Base-by-base conservation (phyloP, 1,140 invertebrate species). In the Bombus superbus region DNA sequence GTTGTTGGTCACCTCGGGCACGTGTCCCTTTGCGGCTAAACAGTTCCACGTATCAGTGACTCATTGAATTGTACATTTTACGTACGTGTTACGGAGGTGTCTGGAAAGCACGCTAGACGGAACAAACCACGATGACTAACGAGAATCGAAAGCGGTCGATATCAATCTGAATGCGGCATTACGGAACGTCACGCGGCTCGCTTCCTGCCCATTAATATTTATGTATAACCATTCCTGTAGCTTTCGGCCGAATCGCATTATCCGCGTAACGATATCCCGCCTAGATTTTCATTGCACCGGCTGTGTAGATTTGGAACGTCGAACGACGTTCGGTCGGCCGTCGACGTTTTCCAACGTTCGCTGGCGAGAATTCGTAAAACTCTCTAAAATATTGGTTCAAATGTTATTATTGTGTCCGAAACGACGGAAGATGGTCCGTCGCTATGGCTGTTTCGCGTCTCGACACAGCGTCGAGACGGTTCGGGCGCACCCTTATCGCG, bases 71-170 rank as follows among this genome's bases (percentile, higher is more conserved):
- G 32, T 62, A 62, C 59, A n/a, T 62, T 62, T 32, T 32, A 32
- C 32, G 32, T 74, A 82, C 42, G 28, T 18, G 47, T 53, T 42
- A 71, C 15, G 62, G 53, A 57, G 28, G 38, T 28, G 59, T 25
- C 44, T 32, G 18, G 64, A n/a, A 25, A 28, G 68, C 64, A 35
- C 35, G 4, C 18, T 9, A 68, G 32, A n/a, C n/a, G 69, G 5
- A 35, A 81, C 73, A 77, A 81, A 69, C 32, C 13, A 28, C 73
- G 78, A 89, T 87, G 89, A 89, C 89, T 90, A 90, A 90, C 88
- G 80, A 87, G 59, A 66, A 89, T 81, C 64, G 44, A 42, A 57
- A 82, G 18, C 59, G 88, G 69, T 90, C 89, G 89, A 90, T 90
- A 89, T 87, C 44, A 85, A 68, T 75, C 78, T n/a, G 73, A 83